Evolutionary conservation across 2,888 invertebrate genomes (phyloP), one percentile per base, ranked within the genome.

Genomic region (Drosophila nigritarsus): DNA sequence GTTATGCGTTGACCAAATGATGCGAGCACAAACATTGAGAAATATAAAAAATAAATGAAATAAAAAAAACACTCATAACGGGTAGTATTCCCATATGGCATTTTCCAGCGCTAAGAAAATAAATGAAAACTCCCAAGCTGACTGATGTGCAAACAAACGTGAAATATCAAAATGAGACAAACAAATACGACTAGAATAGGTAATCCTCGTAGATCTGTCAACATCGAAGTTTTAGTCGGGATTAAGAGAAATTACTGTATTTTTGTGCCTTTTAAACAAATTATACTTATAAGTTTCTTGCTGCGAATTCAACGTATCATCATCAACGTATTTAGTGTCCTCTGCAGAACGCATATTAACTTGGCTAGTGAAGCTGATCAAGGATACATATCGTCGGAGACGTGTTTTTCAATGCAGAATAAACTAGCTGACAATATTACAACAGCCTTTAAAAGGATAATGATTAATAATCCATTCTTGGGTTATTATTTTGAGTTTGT

Each of bases 1-100:
- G 20, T 7, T 29, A 11, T 50, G 71, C 50, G 62, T 63, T 78
- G 78, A 80, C 78, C 80, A 78, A 79, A 66, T 60, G 65, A 55
- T 62, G 62, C 36, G 59, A 61, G 62, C 42, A 64, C 64, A 67
- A 73, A 65, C 36, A 59, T 40, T 20, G n/a, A 71, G 53, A 72
- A 53, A 59, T 53, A 53, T 38, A 29, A 45, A 42, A 67, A 50
- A 30, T 50, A 45, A 51, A 54, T 29, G 34, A 62, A 36, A 63
- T 8, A 24, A 48, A 65, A 45, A 65, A 45, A 29, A 13, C 36
- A 30, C 40, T 20, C 49, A 20, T 42, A 55, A 29, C 13, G 51
- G 8, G 3, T 20, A 11, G 20, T 20, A 11, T 54, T 54, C 3
- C 30, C 50, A 63, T 38, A 48, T 72, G 75, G 65, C 75, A 56